Conservation (phyloP, 2,113 vertebrate genomes). For the Odocoileus hemionus region DNA sequence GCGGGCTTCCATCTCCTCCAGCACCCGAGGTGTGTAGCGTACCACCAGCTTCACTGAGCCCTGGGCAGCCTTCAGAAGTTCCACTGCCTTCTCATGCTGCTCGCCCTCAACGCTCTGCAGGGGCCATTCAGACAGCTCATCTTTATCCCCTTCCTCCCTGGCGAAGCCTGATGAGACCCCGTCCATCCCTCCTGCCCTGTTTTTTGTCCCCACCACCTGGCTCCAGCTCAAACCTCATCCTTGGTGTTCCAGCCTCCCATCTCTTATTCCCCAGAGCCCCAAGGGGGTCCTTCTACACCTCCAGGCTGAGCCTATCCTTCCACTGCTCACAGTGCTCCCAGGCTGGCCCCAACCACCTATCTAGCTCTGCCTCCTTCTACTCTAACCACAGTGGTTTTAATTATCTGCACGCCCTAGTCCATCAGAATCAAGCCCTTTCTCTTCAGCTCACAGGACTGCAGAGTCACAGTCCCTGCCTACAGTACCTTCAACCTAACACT, state of each 20-base stretch:
- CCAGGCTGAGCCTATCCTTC: neutral
- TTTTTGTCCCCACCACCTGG: neutral
- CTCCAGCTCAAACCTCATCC: neutral
- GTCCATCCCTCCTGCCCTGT: neutral
- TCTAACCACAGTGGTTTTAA: neutral
- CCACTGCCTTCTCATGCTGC: constrained; percentile 93
- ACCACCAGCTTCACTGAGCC: constrained; percentile 93
- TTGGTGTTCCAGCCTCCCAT: neutral
- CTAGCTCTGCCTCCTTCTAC: no score
- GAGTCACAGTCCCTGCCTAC: neutral
- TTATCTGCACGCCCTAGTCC: neutral
- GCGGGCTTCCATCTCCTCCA: constrained; percentile 95
- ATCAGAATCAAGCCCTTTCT: neutral
- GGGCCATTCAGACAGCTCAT: neutral
- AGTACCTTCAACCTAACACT: neutral
- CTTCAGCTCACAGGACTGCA: neutral
- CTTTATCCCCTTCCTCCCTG: neutral
- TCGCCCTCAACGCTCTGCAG: constrained; percentile 91
- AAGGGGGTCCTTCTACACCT: neutral
- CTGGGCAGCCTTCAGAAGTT: constrained; percentile 92
- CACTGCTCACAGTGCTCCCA: neutral
- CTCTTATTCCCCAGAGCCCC: neutral
- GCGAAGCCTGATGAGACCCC: neutral
- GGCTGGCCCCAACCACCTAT: neutral
- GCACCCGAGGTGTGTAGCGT: constrained; percentile 91